Evolutionary conservation across 2,797 vertebrate genomes (phyloP).

Genomic region (Neosilurus mollespiculum): DNA sequence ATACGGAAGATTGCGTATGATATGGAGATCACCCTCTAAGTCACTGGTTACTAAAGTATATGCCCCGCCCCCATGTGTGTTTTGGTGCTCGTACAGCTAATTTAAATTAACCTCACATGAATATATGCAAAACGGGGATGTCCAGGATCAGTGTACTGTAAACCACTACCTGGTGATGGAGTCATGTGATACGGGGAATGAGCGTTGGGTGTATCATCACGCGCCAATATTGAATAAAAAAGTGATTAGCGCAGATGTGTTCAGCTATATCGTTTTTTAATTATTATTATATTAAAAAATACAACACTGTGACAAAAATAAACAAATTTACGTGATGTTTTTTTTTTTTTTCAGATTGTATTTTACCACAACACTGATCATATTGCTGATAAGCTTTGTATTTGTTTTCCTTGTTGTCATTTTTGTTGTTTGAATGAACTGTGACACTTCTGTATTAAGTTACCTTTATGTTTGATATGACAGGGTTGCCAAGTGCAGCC

Average conservation of each 20-base stretch:
- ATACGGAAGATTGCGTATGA: slow-evolving; percentile 62
- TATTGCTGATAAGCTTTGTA: background rate
- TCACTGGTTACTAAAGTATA: background rate
- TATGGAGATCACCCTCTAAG: slow-evolving; percentile 64
- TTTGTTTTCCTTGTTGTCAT: background rate
- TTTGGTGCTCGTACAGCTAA: background rate
- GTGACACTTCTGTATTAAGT: background rate
- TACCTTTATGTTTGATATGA: background rate
- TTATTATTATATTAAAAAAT: background rate
- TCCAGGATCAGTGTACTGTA: background rate
- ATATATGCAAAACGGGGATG: background rate
- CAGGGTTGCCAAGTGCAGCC: no score
- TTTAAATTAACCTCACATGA: background rate
- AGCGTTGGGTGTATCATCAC: background rate
- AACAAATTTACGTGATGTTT: background rate
- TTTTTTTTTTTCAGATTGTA: background rate
- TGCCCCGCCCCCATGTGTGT: background rate
- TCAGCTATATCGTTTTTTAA: background rate
- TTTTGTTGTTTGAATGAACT: background rate
- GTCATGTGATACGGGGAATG: background rate
- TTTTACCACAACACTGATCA: background rate
- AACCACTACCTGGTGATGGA: background rate
- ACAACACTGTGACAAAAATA: background rate
- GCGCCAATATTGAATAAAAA: no score
- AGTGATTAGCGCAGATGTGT: background rate